Percentiles rank a stretch among this genome's conserved stretches.
Evolutionary conservation across 1,140 invertebrate genomes (phyloP).

Genomic region (Carcinoscorpius rotundicauda): DNA sequence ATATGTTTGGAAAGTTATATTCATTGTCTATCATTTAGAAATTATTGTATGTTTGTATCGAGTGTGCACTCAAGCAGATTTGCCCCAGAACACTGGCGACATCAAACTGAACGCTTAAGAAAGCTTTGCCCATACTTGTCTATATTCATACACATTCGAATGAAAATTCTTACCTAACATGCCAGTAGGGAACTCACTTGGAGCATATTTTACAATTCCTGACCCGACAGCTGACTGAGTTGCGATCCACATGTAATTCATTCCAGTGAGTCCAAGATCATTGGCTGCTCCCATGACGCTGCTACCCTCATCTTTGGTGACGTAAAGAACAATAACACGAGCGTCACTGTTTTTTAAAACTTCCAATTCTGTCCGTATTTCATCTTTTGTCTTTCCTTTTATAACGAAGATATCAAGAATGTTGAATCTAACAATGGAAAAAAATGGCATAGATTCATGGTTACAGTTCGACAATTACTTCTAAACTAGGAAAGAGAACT

Average conservation of each 20-base stretch:
- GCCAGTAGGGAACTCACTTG: conserved; percentile 74
- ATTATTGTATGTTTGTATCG: too few species aligned
- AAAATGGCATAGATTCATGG: too few species aligned
- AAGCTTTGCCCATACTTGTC: too few species aligned
- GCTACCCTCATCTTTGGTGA: conserved; percentile 71
- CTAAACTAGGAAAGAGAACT: too few species aligned
- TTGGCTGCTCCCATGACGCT: conserved; percentile 66
- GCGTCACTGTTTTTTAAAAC: conserved; percentile 81
- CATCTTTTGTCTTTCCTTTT: conserved; percentile 13
- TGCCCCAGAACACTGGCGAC: too few species aligned
- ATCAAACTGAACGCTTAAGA: too few species aligned
- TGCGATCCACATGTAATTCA: conserved; percentile 94
- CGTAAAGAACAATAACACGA: conserved; percentile 84
- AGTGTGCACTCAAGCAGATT: too few species aligned
- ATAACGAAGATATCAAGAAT: conserved; percentile 22
- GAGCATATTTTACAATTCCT: conserved; percentile 40
- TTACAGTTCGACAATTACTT: too few species aligned
- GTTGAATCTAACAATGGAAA: conserved; percentile 12
- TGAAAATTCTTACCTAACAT: conserved; percentile 66
- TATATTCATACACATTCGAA: too few species aligned
- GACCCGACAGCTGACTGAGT: conserved; percentile 84
- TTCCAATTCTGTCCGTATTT: conserved; percentile 15
- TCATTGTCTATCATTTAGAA: too few species aligned
- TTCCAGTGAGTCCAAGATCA: conserved; percentile 74
- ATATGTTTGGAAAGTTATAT: too few species aligned